A percentile compares a stretch with the other conserved stretches of the same genome.
Evolutionary conservation across 1,140 invertebrate genomes (phyloP).

Genomic region (Drosophila obscura): DNA sequence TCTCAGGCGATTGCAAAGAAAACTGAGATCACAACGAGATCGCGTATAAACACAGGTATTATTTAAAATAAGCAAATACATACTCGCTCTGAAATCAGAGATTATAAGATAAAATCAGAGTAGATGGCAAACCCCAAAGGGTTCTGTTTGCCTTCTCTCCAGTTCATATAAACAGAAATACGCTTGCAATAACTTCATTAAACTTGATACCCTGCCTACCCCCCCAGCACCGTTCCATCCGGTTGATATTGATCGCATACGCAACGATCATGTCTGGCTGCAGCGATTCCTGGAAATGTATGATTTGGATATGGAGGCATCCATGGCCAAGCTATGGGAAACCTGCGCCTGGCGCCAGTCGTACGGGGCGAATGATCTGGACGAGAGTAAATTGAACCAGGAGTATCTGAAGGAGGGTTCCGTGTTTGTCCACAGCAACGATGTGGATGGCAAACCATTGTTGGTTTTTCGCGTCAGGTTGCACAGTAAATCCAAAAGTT

Average conservation of each 20-base stretch:
- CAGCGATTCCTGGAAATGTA: constrained; percentile 89
- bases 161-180: constrained; percentile 9
- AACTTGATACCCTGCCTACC: not conserved
- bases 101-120: not conserved
- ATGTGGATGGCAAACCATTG: constrained; percentile 91
- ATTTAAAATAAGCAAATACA: not conserved
- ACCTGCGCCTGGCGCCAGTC: constrained; percentile 93
- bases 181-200: constrained; percentile 10
- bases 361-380: constrained; percentile 91
- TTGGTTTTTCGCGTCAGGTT: constrained; percentile 91
- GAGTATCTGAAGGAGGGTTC: constrained; percentile 91
- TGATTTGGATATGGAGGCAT: constrained; percentile 87
- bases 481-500: constrained; percentile 89
- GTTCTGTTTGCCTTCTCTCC: not conserved
- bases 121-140: too few species aligned
- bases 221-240: constrained; percentile 85
- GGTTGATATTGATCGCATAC: constrained; percentile 88
- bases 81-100: not conserved
- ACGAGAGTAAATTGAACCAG: constrained; percentile 87
- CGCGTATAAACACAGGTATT: too few species aligned
- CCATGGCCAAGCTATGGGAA: constrained; percentile 92
- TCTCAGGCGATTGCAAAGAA: too few species aligned
- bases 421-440: constrained; percentile 90
- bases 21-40: too few species aligned
- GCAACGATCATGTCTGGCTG: constrained; percentile 88